These are phyloP conservation scores for Brachyptera putata DNA, from an alignment of 2,888 invertebrate species.

Conservation along the genomic window DNA sequence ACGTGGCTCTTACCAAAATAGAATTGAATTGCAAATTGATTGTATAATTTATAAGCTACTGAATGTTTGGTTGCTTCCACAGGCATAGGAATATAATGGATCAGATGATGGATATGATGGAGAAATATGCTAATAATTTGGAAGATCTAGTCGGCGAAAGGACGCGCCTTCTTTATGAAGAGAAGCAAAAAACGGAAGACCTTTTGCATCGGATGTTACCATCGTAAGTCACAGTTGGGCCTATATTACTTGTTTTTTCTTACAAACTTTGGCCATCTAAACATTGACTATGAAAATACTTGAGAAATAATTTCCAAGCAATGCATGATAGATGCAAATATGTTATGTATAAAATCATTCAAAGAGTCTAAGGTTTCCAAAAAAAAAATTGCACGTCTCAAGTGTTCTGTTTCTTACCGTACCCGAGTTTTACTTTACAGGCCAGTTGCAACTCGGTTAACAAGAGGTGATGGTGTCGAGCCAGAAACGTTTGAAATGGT, in stretches of 20 bases:
- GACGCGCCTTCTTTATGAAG: slow-evolving; percentile 82
- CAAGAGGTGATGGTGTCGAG: slow-evolving; percentile 83
- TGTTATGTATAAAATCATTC: too few relatives aligned
- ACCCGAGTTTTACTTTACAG: too few relatives aligned
- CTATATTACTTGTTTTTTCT: background rate
- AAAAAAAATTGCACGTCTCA: too few relatives aligned
- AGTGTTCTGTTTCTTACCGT: too few relatives aligned
- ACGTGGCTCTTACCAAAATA: too few relatives aligned
- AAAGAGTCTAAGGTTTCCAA: too few relatives aligned
- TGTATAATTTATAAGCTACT: too few relatives aligned
- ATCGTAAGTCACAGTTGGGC: slow-evolving; percentile 61
- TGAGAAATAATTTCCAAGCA: too few relatives aligned
- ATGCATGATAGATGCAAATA: background rate
- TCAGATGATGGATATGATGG: slow-evolving; percentile 98
- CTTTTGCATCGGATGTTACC: slow-evolving; percentile 91
- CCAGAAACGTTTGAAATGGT: slow-evolving; percentile 91
- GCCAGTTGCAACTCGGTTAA: slow-evolving; percentile 82
- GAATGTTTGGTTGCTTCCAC: slow-evolving; percentile 35
- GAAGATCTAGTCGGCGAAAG: slow-evolving; percentile 91
- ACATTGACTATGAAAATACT: too few relatives aligned
- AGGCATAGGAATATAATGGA: slow-evolving; percentile 90
- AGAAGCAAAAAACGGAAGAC: slow-evolving; percentile 91
- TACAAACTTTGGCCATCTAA: too few relatives aligned
- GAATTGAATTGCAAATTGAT: too few relatives aligned
- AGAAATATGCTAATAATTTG: slow-evolving; percentile 90